Conservation (phyloP, 2,797 vertebrate genomes). For the Podarcis lilfordi region DNA sequence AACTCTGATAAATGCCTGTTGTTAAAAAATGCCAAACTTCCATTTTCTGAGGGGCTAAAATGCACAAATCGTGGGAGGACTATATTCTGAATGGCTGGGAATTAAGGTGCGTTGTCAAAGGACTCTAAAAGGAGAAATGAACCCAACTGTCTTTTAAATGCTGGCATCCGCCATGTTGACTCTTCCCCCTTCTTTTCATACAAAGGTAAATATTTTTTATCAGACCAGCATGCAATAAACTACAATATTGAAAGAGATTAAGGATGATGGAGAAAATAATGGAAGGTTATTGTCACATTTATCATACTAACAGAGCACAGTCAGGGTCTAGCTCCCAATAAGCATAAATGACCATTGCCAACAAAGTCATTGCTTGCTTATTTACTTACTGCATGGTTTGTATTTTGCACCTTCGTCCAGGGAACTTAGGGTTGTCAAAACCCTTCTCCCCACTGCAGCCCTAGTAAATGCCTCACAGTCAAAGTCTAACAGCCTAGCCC, state of each 20-base stretch:
- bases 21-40: conserved; percentile 14
- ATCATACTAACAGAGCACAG: background rate
- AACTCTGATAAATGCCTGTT: background rate
- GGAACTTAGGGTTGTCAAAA: too few relatives aligned
- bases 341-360: background rate
- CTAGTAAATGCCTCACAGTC: background rate
- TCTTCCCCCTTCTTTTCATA: background rate
- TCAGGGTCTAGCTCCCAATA: background rate
- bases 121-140: background rate
- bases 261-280: background rate
- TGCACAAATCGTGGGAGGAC: background rate
- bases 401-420: background rate
- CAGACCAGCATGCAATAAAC: background rate
- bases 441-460: too few relatives aligned
- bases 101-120: accelerated
- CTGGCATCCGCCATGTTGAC: background rate
- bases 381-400: background rate
- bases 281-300: background rate
- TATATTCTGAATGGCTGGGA: background rate
- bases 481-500: background rate
- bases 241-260: background rate
- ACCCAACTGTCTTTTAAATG: background rate
- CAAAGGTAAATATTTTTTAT: background rate
- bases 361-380: background rate
- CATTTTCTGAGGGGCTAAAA: conserved; percentile 3